Evolutionary conservation across 2,888 invertebrate genomes (phyloP), one percentile per base, ranked within the genome.

Genomic region (Nymphalis polychloros): DNA sequence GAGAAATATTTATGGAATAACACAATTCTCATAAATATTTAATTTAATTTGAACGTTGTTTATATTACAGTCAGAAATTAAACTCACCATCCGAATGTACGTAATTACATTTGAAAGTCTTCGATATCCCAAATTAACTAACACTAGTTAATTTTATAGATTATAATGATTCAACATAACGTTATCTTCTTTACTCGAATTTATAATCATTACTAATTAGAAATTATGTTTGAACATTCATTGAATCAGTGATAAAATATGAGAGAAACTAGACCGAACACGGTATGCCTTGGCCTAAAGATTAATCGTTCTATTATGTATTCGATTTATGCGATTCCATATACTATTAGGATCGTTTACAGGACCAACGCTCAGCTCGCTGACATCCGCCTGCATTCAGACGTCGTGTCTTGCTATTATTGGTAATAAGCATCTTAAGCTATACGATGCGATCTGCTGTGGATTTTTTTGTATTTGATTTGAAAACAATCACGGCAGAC

Each of bases 241-340:
- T 59, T 41, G 50, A 50, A 13, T 1, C 48, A 17, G 64, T 66
- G 63, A 70, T 70, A 70, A 70, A 68, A 68, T 63, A 66, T 55
- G 53, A 61, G 13, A 46, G 53, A 20, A 68, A 61, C 71, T 47
- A 64, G 59, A 63, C 20, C 52, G 41, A 57, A 62, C 55, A 70
- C 31, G 55, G 50, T 60, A 47, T 62, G 64, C 68, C 74, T 73
- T 68, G 64, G 55, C 59, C 68, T 75, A 79, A 57, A 75, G 88
- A 89, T 89, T 83, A 87, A 87, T 87, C 77, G 84, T 76, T 77
- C 83, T 81, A 88, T 88, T 89, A 84, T 86, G 72, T 71, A 73
- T 83, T 79, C 83, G 86, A 88, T 89, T 88, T 87, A 88, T 85
- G 83, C 77, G 75, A 80, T 81, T 82, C 81, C 83, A 81, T 85